Percentiles rank a stretch among this genome's conserved stretches.
Evolutionary conservation across 2,113 vertebrate species (phyloP).

Genomic region (Donacobius atricapilla): DNA sequence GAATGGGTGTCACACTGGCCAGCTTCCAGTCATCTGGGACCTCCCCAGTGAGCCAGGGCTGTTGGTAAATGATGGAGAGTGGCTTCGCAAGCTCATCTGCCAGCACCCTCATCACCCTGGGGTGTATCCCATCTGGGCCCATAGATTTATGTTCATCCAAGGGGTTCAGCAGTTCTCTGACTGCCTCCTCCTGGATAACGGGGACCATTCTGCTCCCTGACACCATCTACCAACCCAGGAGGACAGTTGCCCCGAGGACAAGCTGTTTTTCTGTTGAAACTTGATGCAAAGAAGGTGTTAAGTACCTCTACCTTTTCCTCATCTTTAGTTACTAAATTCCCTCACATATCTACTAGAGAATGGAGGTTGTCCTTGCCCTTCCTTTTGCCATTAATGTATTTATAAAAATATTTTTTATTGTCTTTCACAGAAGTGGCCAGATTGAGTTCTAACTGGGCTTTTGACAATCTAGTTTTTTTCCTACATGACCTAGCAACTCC

Average conservation of each 20-base stretch:
- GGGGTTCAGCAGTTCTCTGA: no score
- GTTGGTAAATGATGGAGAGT: not conserved
- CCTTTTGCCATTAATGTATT: not conserved
- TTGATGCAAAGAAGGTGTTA: not conserved
- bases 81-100: fast-evolving
- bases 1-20: fast-evolving
- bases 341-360: not conserved
- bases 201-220: not conserved
- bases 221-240: not conserved
- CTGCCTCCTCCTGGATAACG: not conserved
- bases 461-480: not conserved
- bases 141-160: not conserved
- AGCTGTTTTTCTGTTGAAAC: not conserved
- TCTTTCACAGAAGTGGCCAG: not conserved
- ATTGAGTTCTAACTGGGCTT: not conserved
- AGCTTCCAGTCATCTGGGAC: not conserved
- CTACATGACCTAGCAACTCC: not conserved
- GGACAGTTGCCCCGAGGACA: not conserved
- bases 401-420: not conserved
- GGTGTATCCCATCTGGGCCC: not conserved
- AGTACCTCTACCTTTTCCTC: not conserved
- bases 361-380: not conserved
- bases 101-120: not conserved
- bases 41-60: not conserved
- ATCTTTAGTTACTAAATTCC: not conserved